Conservation (phyloP, 2,888 invertebrate genomes). For the Cheiracanthium punctorium region DNA sequence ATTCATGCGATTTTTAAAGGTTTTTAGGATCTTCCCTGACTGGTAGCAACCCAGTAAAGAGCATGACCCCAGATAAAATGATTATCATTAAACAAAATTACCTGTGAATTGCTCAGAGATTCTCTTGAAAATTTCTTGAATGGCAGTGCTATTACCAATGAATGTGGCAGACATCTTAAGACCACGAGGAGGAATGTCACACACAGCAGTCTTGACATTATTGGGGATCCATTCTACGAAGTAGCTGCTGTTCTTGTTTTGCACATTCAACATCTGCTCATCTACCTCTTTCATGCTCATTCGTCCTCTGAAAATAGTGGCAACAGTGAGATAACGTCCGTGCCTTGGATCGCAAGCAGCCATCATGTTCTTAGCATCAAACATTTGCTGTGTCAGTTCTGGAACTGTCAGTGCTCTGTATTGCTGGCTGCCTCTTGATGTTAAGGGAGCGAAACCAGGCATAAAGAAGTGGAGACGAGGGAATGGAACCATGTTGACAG, state of each 20-base stretch:
- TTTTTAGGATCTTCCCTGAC: too few species aligned
- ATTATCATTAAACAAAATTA: constrained; percentile 69
- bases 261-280: constrained; percentile 79
- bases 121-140: constrained; percentile 78
- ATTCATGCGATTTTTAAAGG: too few species aligned
- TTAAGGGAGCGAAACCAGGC: constrained; percentile 73
- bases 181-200: constrained; percentile 79
- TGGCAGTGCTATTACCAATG: constrained; percentile 78
- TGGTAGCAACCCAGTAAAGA: too few species aligned
- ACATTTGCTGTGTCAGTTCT: constrained; percentile 78
- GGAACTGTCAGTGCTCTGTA: constrained; percentile 77
- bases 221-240: constrained; percentile 79
- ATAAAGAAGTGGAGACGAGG: constrained; percentile 81
- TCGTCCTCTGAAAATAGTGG: constrained; percentile 78
- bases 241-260: constrained; percentile 79
- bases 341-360: constrained; percentile 79
- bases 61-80: too few species aligned
- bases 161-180: constrained; percentile 79
- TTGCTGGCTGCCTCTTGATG: constrained; percentile 72
- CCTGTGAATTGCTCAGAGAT: constrained; percentile 77
- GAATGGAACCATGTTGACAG: constrained; percentile 98
- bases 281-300: constrained; percentile 80
- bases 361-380: constrained; percentile 80
- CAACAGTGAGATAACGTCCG: constrained; percentile 78
- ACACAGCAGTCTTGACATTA: constrained; percentile 79